A percentile compares a stretch with the other conserved stretches of the same genome.
phyloP scores from a whole-genome alignment of 2,888 invertebrate species.

The Drosophila lacicola region DNA sequence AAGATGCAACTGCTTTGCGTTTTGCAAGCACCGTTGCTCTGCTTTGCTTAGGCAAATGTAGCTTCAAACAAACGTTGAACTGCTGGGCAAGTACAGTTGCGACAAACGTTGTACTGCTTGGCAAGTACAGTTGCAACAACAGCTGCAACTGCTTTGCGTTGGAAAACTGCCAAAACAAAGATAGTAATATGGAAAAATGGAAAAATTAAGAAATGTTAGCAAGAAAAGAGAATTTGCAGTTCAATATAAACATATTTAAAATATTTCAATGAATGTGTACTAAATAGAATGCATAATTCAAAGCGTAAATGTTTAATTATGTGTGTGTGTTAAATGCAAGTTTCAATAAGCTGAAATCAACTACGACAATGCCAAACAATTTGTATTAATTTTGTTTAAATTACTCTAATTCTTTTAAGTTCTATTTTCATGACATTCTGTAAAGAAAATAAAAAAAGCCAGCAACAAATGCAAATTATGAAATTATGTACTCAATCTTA shows the following conservation, averaged over 20 bases:
- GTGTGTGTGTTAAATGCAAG: conserved; percentile 10
- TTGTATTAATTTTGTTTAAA: conserved; percentile 29
- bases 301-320: conserved; percentile 6
- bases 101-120: conserved; percentile 4
- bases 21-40: conserved; percentile 5
- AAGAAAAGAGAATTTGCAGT: conserved; percentile 12
- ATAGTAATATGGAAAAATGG: not conserved
- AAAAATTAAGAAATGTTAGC: not conserved
- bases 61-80: not conserved
- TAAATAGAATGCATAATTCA: conserved; percentile 11
- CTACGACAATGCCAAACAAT: conserved; percentile 54
- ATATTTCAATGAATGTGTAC: conserved; percentile 37
- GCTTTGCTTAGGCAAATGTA: not conserved
- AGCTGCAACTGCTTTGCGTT: not conserved
- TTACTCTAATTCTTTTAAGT: conserved; percentile 10
- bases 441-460: conserved; percentile 3
- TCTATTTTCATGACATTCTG: conserved; percentile 24
- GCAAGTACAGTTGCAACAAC: not conserved
- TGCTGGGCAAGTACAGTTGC: conserved; percentile 5
- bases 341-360: conserved; percentile 23
- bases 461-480: conserved; percentile 23
- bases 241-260: not conserved
- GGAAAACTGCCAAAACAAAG: conserved; percentile 16
- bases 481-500: conserved; percentile 41
- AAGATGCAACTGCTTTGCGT: conserved; percentile 4